A percentile compares a stretch with the other conserved stretches of the same genome.
Conservation (phyloP, 2,888 invertebrate genomes). For the Acronicta leporina region DNA sequence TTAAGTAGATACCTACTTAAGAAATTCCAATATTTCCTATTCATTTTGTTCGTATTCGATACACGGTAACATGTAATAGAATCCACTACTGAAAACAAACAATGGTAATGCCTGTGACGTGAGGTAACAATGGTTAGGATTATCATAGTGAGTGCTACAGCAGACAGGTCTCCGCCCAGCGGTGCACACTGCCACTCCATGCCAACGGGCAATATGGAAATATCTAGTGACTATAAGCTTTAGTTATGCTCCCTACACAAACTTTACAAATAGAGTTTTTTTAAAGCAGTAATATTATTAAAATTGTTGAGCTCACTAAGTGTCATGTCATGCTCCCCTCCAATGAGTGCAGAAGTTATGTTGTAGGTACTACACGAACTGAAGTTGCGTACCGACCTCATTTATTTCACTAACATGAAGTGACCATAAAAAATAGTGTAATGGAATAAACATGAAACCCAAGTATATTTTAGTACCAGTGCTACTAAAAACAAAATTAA, state of each 20-base stretch:
- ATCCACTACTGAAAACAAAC: conserved; percentile 79
- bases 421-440: too few species aligned
- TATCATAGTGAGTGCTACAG: conserved; percentile 70
- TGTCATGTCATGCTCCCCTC: too few species aligned
- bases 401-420: too few species aligned
- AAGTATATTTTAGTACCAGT: too few species aligned
- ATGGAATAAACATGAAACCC: too few species aligned
- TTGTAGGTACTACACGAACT: too few species aligned
- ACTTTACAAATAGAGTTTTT: conserved; percentile 32
- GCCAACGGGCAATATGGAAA: conserved; percentile 65
- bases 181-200: conserved; percentile 58
- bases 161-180: conserved; percentile 73
- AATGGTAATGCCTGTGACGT: conserved; percentile 70
- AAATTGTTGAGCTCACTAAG: too few species aligned
- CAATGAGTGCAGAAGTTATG: too few species aligned
- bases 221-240: conserved; percentile 56
- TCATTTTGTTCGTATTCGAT: conserved; percentile 39
- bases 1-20: neutral
- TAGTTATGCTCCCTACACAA: conserved; percentile 48
- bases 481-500: too few species aligned
- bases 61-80: conserved; percentile 40
- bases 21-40: conserved; percentile 21
- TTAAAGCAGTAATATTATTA: neutral
- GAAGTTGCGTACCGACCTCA: too few species aligned
- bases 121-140: conserved; percentile 73